phyloP scores from a whole-genome alignment of 2,888 invertebrate genomes.

The Xanthorhoe designata region DNA sequence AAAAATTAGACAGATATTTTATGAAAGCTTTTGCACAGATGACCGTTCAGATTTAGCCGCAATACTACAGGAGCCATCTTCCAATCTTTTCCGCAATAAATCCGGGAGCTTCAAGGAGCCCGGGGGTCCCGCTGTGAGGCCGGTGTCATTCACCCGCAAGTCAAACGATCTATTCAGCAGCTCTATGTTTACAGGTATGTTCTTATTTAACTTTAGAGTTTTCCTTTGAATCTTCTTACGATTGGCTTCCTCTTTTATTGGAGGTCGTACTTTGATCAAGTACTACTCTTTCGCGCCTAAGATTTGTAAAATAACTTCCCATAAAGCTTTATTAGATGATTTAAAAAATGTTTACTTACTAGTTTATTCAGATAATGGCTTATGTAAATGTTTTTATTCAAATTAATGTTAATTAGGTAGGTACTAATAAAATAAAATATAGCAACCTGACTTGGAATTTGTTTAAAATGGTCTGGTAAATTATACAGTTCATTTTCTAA shows the following conservation, averaged over 20 bases:
- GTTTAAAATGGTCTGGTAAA: no score
- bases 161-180: slow-evolving; percentile 46
- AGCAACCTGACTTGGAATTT: no score
- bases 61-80: slow-evolving; percentile 38
- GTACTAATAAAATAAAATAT: no score
- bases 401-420: no score
- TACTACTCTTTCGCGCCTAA: not conserved
- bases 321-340: no score
- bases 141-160: slow-evolving; percentile 67
- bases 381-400: no score
- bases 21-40: slow-evolving; percentile 50
- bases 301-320: not conserved
- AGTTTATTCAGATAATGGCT: no score
- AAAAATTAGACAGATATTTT: not conserved
- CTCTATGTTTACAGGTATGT: slow-evolving; percentile 40
- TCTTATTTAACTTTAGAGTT: not conserved
- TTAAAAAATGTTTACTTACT: no score
- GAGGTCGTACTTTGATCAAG: not conserved
- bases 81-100: slow-evolving; percentile 64
- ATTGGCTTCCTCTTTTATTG: not conserved
- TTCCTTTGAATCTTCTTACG: not conserved
- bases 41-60: slow-evolving; percentile 66
- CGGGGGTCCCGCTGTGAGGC: slow-evolving; percentile 54
- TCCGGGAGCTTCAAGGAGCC: slow-evolving; percentile 50
- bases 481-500: no score